A percentile compares a stretch with the other conserved stretches of the same genome.
Evolutionary conservation across 2,113 vertebrate species (phyloP).

Genomic region (Aythya baeri): DNA sequence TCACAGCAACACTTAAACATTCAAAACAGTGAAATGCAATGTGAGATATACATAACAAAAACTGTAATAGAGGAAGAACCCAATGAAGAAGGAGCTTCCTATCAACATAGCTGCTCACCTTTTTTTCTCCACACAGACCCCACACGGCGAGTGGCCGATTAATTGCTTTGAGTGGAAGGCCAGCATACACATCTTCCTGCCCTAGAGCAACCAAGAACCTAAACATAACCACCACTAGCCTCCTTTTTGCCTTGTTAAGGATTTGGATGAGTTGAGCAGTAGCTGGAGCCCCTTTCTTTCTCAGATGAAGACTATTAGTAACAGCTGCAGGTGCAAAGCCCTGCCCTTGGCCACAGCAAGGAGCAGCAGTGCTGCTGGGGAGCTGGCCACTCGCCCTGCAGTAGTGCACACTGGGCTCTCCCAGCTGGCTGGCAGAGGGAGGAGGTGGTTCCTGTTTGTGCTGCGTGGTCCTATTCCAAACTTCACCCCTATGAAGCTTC

Average conservation of each 20-base stretch:
- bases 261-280: not conserved
- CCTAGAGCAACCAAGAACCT: not conserved
- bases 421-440: not conserved
- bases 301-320: not conserved
- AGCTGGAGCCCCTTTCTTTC: not conserved
- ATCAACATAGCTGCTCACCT: not conserved
- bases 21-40: not conserved
- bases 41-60: not conserved
- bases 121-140: not conserved
- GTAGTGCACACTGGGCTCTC: not conserved
- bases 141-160: not conserved
- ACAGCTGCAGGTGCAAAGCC: not conserved
- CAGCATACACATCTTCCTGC: not conserved
- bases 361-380: not conserved
- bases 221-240: not conserved
- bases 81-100: not conserved
- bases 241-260: not conserved
- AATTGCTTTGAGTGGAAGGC: not conserved
- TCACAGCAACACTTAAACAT: not conserved
- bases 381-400: not conserved
- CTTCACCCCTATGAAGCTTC: not conserved
- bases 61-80: not conserved
- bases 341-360: not conserved
- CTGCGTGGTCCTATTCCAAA: not conserved
- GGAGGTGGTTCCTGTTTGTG: not conserved